Evolutionary conservation across 2,888 invertebrate genomes (phyloP).

Genomic region (Cheilosia grossa): DNA sequence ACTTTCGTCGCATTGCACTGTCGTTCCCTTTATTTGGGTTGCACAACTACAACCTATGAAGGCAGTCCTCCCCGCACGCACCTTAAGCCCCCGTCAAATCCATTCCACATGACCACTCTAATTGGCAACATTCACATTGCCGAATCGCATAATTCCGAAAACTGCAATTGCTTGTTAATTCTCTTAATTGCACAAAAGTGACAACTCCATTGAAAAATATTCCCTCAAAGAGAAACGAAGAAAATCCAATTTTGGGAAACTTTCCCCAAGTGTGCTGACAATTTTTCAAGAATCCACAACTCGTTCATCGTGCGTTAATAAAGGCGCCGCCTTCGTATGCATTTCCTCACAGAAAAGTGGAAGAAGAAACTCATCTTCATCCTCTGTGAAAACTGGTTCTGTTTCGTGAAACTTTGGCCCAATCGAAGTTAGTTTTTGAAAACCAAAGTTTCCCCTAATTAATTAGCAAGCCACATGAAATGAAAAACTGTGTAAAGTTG

Average conservation of each 20-base stretch:
- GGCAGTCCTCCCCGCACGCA: too few relatives aligned
- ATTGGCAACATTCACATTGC: background rate
- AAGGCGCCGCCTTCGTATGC: background rate
- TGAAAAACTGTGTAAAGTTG: slow-evolving; percentile 46
- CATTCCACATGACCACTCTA: background rate
- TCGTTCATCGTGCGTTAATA: background rate
- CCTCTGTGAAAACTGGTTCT: slow-evolving; percentile 31
- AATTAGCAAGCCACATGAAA: slow-evolving; percentile 69
- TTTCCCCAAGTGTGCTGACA: slow-evolving; percentile 22
- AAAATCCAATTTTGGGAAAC: slow-evolving; percentile 40
- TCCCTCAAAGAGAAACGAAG: background rate
- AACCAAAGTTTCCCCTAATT: slow-evolving; percentile 61
- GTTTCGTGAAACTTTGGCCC: slow-evolving; percentile 35
- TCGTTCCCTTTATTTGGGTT: too few relatives aligned
- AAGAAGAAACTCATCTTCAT: background rate
- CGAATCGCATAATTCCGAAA: background rate
- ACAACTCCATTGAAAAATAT: slow-evolving; percentile 36
- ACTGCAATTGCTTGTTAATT: slow-evolving; percentile 18
- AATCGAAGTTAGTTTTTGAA: slow-evolving; percentile 35
- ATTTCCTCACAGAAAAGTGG: background rate
- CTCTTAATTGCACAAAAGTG: slow-evolving; percentile 23
- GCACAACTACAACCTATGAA: too few relatives aligned
- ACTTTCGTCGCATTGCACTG: too few relatives aligned
- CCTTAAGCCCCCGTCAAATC: background rate
- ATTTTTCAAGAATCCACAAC: background rate